A percentile compares a stretch with the other conserved stretches of the same genome.
Evolutionary conservation across 2,888 invertebrate species (phyloP).

Genomic region (Isoperla grammatica): DNA sequence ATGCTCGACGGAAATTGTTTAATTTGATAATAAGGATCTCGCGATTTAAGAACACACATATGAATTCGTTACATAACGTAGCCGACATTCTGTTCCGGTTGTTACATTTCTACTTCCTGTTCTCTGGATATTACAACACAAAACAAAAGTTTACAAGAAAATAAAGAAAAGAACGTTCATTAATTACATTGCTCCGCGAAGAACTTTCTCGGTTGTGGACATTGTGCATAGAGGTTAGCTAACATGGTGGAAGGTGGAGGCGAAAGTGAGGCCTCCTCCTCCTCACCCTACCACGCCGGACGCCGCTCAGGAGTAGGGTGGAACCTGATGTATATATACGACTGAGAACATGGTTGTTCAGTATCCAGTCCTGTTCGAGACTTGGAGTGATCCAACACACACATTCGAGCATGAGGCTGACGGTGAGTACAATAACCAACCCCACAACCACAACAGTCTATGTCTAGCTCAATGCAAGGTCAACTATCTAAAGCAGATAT

Average conservation of each 20-base stretch:
- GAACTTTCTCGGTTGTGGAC: slow-evolving; percentile 19
- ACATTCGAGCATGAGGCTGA: slow-evolving; percentile 11
- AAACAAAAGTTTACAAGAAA: slow-evolving; percentile 18
- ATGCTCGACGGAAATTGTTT: no score
- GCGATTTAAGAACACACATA: no score
- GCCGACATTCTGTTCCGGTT: slow-evolving; percentile 6
- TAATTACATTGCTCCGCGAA: slow-evolving; percentile 15
- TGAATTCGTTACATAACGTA: neutral
- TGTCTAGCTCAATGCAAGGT: no score
- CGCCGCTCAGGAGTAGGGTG: neutral
- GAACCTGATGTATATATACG: slow-evolving; percentile 5
- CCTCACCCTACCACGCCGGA: neutral
- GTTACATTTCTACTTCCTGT: slow-evolving; percentile 17
- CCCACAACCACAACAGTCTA: no score
- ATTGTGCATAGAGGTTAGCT: slow-evolving; percentile 2
- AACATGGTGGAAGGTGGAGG: neutral
- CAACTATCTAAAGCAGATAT: no score
- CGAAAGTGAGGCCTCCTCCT: neutral
- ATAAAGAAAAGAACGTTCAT: slow-evolving; percentile 16
- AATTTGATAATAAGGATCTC: no score
- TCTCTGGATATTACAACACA: slow-evolving; percentile 7
- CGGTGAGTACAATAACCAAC: slow-evolving; percentile 7
- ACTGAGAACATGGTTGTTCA: neutral
- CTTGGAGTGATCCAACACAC: slow-evolving; percentile 10
- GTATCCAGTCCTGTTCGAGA: slow-evolving; percentile 12